Evolutionary conservation across 35 echinoderm and acorn worm species (phyloP).

Genomic region (Lytechinus variegatus): DNA sequence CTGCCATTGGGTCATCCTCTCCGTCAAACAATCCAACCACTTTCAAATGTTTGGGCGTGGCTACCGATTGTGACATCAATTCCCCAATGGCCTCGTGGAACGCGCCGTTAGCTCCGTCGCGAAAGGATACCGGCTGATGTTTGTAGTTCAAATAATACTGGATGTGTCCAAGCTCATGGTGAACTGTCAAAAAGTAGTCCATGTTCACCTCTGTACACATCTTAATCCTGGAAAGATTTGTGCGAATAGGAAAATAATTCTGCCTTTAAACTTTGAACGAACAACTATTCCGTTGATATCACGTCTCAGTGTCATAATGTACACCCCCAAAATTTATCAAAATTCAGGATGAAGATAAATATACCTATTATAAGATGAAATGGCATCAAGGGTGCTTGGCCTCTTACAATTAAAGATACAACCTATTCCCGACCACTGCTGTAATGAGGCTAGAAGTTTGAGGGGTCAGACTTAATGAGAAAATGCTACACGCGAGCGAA

Average conservation of each 20-base stretch:
- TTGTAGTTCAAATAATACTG: background rate
- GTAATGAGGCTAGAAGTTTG: too few species aligned
- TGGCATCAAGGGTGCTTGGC: too few species aligned
- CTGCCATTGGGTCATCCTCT: background rate
- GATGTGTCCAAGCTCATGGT: background rate
- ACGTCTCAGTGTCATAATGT: too few species aligned
- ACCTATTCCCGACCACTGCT: too few species aligned
- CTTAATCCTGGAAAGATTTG: background rate
- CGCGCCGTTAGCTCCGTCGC: background rate
- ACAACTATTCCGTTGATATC: too few species aligned
- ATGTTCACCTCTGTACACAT: background rate
- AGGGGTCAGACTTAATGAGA: too few species aligned
- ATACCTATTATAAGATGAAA: too few species aligned
- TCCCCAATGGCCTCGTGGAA: background rate
- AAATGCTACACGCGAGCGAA: too few species aligned
- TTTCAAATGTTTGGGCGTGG: background rate
- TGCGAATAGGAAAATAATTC: background rate
- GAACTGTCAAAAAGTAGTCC: background rate
- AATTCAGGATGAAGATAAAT: too few species aligned
- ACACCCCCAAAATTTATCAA: too few species aligned
- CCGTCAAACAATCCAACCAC: background rate
- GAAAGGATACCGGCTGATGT: background rate
- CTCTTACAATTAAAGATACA: too few species aligned
- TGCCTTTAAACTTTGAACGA: too few species aligned
- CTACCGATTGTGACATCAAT: background rate